Evolutionary conservation across 2,888 invertebrate species (phyloP).

Genomic region (Phalera bucephala): DNA sequence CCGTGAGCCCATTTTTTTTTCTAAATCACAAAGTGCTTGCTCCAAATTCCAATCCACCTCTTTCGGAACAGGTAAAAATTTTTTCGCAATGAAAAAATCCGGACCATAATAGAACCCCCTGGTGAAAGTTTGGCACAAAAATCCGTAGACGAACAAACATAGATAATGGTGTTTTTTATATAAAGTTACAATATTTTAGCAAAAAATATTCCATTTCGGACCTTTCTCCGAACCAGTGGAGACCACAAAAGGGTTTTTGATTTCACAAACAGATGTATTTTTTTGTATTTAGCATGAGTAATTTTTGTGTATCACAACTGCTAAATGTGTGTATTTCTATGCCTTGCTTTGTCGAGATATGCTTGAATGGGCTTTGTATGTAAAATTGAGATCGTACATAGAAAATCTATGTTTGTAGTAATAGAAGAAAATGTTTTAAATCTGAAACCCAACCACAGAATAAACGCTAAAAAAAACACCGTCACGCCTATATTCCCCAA

Average conservation of each 20-base stretch:
- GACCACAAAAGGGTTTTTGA: constrained; percentile 74
- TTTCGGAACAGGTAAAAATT: constrained; percentile 47
- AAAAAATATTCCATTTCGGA: constrained; percentile 60
- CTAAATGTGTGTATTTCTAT: too few species aligned
- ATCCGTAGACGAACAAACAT: constrained; percentile 50
- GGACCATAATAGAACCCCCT: constrained; percentile 37
- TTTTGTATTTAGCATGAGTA: constrained; percentile 24
- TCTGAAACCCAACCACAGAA: too few species aligned
- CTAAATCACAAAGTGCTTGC: too few species aligned
- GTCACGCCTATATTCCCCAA: too few species aligned
- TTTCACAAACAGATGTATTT: constrained; percentile 69
- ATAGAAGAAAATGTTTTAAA: too few species aligned
- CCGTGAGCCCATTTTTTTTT: constrained; percentile 10
- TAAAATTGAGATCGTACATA: too few species aligned
- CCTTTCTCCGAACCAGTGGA: constrained; percentile 41
- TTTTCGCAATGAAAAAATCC: constrained; percentile 35
- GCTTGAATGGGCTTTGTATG: too few species aligned
- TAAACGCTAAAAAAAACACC: too few species aligned
- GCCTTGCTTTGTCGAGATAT: too few species aligned
- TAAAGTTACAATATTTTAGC: constrained; percentile 35
- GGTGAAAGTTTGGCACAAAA: constrained; percentile 75
- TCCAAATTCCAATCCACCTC: constrained; percentile 53
- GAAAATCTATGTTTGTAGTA: too few species aligned
- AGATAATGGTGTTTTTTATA: constrained; percentile 60
- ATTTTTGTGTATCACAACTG: constrained; percentile 31